Evolutionary conservation across 1,140 invertebrate genomes (phyloP), one percentile per base, ranked within the genome.

Genomic region (Macrotrachela quadricornifera): DNA sequence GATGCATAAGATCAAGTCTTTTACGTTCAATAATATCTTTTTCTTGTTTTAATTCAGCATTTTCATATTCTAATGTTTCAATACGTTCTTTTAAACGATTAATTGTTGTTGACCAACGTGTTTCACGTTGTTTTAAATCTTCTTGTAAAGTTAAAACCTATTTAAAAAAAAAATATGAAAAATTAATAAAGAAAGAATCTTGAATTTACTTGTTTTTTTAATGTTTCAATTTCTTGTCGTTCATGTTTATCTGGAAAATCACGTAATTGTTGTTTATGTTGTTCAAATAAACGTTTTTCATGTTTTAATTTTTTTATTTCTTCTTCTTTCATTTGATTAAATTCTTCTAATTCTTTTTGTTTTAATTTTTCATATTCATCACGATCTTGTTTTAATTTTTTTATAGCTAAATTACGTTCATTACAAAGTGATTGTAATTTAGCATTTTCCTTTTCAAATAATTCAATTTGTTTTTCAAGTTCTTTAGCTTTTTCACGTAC

Each of bases 31-130:
- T 58, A 54, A 76, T 73, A 55, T 80, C 78, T 14, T 81, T 67
- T 70, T 85, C 80, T 52, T 77, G 74, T 59, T 79, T 78, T 14
- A 83, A 66, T 51, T 75, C 73, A 14, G 73, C 71, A 61, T 81
- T 82, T 59, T 85, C 82, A 57, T 78, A 77, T 64, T 83, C 82
- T 38, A 81, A 64, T 39, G 77, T 72, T 63, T 82, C 79, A 12
- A 86, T 69, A 64, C 82, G 80, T 59, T 80, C 81, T 48, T 80
- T 74, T 1, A 84, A 70, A 51, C 82, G 73, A 6, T 80, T 78
- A 60, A 80, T 79, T 8, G 74, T 76, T 1, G 80, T 76, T 14
- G 78, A 77, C 69, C 80, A 81, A 60, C 79, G 76, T 14, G 75
- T 75, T 61, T 86, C 83, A 66, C 83, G 84, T 36, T 77, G 64